Conservation (phyloP, 2,797 vertebrate species). For the Chromobotia macracanthus region DNA sequence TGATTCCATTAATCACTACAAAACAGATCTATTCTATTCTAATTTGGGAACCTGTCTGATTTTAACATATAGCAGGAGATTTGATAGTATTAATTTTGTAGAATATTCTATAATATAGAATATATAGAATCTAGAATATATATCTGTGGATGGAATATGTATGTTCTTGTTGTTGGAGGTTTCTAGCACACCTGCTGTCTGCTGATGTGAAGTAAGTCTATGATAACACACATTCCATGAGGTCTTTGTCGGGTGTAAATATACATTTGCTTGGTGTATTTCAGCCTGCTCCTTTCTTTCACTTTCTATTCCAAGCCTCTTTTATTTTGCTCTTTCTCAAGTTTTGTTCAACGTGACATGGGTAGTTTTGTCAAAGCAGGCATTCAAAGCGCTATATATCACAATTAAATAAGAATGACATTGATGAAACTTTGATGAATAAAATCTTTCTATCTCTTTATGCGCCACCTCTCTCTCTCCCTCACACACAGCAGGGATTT, state of each 20-base stretch:
- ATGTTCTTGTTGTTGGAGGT: constrained; percentile 32
- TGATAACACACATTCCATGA: constrained; percentile 51
- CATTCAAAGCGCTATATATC: constrained; percentile 15
- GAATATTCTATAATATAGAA: too few relatives aligned
- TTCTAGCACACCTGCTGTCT: constrained; percentile 10
- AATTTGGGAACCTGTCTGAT: neutral
- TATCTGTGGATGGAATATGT: neutral
- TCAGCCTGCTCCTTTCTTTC: neutral
- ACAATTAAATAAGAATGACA: constrained; percentile 13
- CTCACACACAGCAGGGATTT: constrained; percentile 13
- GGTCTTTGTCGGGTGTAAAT: constrained; percentile 56
- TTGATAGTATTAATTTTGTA: neutral
- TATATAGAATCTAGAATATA: too few relatives aligned
- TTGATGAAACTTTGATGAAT: constrained; percentile 2
- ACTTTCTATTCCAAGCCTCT: neutral
- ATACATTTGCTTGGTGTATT: constrained; percentile 54
- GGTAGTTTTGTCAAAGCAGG: constrained; percentile 2
- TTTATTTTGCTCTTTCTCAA: neutral
- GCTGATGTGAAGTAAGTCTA: constrained; percentile 43
- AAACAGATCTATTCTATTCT: too few relatives aligned
- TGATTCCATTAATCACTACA: neutral
- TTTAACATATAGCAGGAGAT: neutral
- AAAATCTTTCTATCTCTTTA: constrained; percentile 20
- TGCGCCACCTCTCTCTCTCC: neutral
- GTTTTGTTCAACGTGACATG: neutral